Base-by-base conservation (phyloP, 2,113 vertebrate genomes). In the Apteryx owenii region DNA sequence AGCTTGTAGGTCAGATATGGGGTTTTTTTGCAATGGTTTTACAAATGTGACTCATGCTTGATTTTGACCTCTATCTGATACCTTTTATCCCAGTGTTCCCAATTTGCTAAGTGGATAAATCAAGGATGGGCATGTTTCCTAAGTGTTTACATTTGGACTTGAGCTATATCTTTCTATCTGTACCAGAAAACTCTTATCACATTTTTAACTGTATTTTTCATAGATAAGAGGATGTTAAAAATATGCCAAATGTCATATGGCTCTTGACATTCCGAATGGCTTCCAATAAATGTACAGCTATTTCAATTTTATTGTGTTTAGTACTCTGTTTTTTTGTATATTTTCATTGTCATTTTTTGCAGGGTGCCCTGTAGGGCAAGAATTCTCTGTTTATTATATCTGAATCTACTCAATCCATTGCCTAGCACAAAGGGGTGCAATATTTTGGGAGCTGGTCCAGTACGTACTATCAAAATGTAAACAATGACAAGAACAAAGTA, bases 11-110 rank as follows among this genome's bases (percentile, higher is more conserved):
- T 40, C 18, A 54, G 17, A 19, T 48, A 48, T 19, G 46, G 46
- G 7, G 1, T 9, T 0, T 11, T 23, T n/a, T 19, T 22, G 5
- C 7, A 23, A 13, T 70, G 12, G 2, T 25, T 76, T 83, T 46
- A 21, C 29, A 16, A 2, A 62, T 5, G 14, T 78, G 21, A 19
- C 10, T 78, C 7, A 9, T 58, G 4, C 12, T 71, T 62, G 14
- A 5, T 56, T 71, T 2, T 68, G 12, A 36, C 48, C 18, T 88
- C 22, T 50, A 2, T 4, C 8, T 56, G 21, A 46, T 40, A 10
- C 20, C 0, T 79, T 91, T 79, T 75, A 22, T 3, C 3, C 4
- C 9, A 5, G 20, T 77, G 84, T 75, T 61, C 13, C 15, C 9
- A 85, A 4, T 81, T 82, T 72, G 1, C 12, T 77, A 83, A 73